Conservation (phyloP, 2,113 vertebrate genomes). For the Phalacrocorax pelagicus region DNA sequence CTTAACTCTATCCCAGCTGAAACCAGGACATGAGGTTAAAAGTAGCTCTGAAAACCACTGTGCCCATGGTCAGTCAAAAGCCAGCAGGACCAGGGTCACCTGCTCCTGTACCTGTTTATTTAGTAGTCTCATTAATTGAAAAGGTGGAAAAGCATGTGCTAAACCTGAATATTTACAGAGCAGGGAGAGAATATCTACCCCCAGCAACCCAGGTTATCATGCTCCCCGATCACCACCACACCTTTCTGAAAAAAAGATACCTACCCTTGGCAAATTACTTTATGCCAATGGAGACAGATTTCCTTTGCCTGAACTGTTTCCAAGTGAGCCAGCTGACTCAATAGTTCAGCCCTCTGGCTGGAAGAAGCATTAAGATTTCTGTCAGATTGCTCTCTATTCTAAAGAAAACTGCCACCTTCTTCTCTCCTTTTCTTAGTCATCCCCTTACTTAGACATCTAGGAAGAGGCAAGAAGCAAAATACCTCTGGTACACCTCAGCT, state of each 20-base stretch:
- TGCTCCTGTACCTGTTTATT: background rate
- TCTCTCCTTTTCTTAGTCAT: constrained; percentile 16
- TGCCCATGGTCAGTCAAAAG: background rate
- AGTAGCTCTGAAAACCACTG: background rate
- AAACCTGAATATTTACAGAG: background rate
- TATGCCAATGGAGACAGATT: constrained; percentile 23
- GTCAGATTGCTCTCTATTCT: constrained; percentile 28
- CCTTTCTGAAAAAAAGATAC: background rate
- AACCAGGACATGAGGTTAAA: background rate
- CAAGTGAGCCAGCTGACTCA: constrained; percentile 47
- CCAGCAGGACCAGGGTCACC: background rate
- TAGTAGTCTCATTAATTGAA: background rate
- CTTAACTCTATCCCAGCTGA: no score
- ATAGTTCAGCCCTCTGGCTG: constrained; percentile 41
- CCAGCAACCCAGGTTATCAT: background rate
- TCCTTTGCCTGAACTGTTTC: constrained; percentile 40
- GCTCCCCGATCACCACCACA: background rate
- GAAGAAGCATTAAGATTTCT: constrained; percentile 44
- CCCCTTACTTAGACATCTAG: background rate
- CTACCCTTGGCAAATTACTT: constrained; percentile 19
- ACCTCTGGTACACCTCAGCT: background rate
- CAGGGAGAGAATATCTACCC: background rate
- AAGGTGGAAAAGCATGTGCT: background rate
- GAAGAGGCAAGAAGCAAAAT: constrained; percentile 36
- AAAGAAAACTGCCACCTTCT: constrained; percentile 45